Evolutionary conservation across 2,113 vertebrate genomes (phyloP).

Genomic region (Ploceus nigricollis): DNA sequence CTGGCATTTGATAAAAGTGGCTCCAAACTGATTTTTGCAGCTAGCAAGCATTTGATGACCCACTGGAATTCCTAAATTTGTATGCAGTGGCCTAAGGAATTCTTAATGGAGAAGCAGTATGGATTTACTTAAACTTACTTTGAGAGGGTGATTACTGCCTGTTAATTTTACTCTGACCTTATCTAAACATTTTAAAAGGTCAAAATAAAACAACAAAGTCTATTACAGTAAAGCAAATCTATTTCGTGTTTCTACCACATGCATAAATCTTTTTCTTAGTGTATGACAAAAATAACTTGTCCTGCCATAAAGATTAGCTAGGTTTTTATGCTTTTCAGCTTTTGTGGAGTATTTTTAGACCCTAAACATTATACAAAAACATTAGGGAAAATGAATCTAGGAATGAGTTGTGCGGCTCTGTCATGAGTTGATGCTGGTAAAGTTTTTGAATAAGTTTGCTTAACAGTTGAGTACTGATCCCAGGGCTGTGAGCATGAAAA

Average conservation of each 20-base stretch:
- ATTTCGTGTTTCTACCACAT: neutral
- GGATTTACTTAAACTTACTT: neutral
- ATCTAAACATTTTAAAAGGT: neutral
- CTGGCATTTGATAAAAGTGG: neutral
- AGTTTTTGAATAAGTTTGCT: neutral
- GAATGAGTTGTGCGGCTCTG: neutral
- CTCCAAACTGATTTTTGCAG: neutral
- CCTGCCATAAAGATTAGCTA: neutral
- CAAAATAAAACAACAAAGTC: neutral
- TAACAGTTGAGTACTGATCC: neutral
- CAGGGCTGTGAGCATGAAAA: neutral
- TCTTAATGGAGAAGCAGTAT: neutral
- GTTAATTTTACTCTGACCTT: slow-evolving; percentile 10
- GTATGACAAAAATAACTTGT: neutral
- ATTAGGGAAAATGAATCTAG: neutral
- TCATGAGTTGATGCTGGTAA: accelerated
- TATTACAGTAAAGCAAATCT: neutral
- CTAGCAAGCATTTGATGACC: neutral
- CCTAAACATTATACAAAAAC: neutral
- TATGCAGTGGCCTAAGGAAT: neutral
- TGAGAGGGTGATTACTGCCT: neutral
- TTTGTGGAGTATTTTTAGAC: neutral
- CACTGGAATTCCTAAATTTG: neutral
- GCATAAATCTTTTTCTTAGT: neutral
- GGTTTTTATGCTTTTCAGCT: neutral